phyloP scores from a whole-genome alignment of 2,888 invertebrate genomes.

The Oscheius sp. region DNA sequence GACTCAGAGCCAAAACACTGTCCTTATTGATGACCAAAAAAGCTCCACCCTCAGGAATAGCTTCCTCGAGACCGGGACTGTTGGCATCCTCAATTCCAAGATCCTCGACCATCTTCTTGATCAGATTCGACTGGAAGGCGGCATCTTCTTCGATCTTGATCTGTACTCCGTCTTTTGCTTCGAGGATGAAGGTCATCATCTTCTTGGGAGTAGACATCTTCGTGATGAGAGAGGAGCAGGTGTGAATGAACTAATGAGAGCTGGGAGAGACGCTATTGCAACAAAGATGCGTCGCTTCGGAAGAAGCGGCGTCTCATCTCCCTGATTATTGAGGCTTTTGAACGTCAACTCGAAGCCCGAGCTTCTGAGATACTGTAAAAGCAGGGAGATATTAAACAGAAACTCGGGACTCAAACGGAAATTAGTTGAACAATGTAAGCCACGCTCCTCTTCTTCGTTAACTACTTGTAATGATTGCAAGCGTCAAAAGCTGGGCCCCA shows the following conservation, averaged over 20 bases:
- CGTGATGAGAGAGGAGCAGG: neutral
- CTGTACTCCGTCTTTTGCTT: neutral
- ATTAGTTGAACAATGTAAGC: no score
- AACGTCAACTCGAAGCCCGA: neutral
- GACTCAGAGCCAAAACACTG: conserved; percentile 4
- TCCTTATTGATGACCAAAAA: conserved; percentile 44
- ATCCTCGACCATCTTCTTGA: conserved; percentile 3
- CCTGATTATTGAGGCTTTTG: no score
- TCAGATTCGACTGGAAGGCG: conserved; percentile 14
- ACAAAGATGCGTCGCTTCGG: no score
- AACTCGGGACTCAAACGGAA: no score
- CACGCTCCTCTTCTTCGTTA: no score
- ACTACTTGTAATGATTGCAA: no score
- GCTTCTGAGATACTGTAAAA: no score
- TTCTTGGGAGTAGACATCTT: neutral
- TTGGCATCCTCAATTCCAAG: neutral
- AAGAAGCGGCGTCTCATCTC: no score
- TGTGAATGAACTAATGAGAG: neutral
- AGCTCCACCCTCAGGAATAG: conserved; percentile 43
- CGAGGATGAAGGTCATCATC: neutral
- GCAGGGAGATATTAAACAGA: no score
- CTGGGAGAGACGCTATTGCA: no score
- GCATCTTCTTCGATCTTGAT: conserved; percentile 9
- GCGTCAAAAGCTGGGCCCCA: no score
- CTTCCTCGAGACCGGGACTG: neutral